These are phyloP conservation scores for Procavia capensis DNA, from an alignment of 2,113 vertebrate species.

Conservation along the genomic window DNA sequence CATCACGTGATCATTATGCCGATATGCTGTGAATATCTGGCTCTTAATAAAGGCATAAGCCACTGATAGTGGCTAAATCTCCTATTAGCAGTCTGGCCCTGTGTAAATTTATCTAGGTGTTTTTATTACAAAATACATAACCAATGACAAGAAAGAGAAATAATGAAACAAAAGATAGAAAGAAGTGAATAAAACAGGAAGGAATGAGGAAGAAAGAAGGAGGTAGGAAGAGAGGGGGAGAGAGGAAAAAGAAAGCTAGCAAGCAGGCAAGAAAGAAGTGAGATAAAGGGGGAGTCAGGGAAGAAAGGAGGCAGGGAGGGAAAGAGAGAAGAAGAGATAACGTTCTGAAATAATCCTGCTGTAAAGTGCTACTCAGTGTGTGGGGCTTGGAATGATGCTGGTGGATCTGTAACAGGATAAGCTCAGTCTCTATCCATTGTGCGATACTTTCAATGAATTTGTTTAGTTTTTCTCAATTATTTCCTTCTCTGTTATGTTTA, in stretches of 20 bases:
- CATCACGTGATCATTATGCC: constrained; percentile 16
- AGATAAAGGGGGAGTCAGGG: no score
- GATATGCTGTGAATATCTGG: background rate
- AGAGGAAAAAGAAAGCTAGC: background rate
- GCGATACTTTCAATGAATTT: background rate
- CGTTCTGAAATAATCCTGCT: background rate
- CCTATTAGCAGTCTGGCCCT: background rate
- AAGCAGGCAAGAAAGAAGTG: background rate
- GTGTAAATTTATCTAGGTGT: background rate
- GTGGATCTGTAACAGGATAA: background rate
- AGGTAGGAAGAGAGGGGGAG: background rate
- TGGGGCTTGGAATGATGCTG: background rate
- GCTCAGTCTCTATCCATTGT: background rate
- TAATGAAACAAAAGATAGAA: background rate
- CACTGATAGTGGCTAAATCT: background rate
- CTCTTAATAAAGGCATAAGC: background rate
- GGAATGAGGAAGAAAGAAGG: fast-evolving
- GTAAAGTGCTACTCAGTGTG: fast-evolving
- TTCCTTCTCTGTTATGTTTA: background rate
- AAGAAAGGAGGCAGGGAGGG: background rate
- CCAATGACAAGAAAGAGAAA: background rate
- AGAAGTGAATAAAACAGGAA: no score
- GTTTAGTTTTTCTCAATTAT: background rate
- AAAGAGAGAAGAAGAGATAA: background rate
- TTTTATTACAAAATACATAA: constrained; percentile 1